Evolutionary conservation across 2,797 vertebrate genomes (phyloP), one percentile per base, ranked within the genome.

Genomic region (Aeoliscus strigatus): DNA sequence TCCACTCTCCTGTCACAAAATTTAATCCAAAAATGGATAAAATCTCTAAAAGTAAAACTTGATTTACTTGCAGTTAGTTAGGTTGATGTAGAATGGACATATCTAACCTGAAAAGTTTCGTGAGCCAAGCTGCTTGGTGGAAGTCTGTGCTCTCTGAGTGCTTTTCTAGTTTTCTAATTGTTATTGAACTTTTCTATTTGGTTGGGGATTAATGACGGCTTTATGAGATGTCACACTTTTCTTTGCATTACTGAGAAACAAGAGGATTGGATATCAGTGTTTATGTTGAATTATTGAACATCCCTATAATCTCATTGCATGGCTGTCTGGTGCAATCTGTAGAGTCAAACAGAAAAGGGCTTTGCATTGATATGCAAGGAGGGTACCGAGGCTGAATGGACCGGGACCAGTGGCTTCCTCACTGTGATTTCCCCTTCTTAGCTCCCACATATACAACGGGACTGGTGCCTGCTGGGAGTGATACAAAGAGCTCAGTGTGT

Each of bases 401-500:
- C 30, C 8, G 61, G 69, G 51, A 70, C 62, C 52, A 53, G 57
- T 53, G 57, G 66, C 66, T 69, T 70, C 61, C 66, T 78, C 49
- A 46, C 70, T 67, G 69, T 63, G 53, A 59, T 80, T 84, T 80
- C 56, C 32, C 24, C 34, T 30, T 72, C 61, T 51, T 38, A 56
- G 51, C 63, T 57, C 56, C 40, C 39, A 53, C 40, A 60, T n/a
- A n/a, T n/a, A n/a, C n/a, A n/a, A 16, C 53, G 37, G 27, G 42
- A 63, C 59, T 48, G 27, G 36, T 48, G 24, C 63, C 62, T 73
- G 57, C 60, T 16, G 29, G 54, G 47, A 44, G 51, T 10, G 13
- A 56, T 26, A 85, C 79, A 85, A 87, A 81, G 75, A 58, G 24
- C 46, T 64, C 61, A 84, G 70, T 84, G 83, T 83, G 64, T 67